A percentile compares a stretch with the other conserved stretches of the same genome.
Conservation (phyloP, 2,797 vertebrate species). For the Lagodon rhomboides region DNA sequence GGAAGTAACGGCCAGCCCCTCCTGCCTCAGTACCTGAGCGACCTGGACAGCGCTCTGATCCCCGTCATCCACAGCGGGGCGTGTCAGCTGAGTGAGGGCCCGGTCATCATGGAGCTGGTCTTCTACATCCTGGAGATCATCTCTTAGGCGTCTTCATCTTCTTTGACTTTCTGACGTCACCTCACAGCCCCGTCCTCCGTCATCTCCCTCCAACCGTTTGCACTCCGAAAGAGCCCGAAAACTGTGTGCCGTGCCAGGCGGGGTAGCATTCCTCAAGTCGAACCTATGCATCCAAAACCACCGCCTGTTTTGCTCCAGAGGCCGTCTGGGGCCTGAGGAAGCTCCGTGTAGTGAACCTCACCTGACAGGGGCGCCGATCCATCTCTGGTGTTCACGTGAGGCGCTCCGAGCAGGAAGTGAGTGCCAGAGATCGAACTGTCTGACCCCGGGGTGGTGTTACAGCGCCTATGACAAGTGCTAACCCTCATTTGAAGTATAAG, state of each 20-base stretch:
- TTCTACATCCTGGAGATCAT: conserved; percentile 99
- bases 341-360: conserved; percentile 20
- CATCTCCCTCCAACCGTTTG: conserved; percentile 56
- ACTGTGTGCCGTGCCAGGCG: conserved; percentile 73
- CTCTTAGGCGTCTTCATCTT: conserved; percentile 83
- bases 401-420: conserved; percentile 22
- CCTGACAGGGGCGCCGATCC: conserved; percentile 1
- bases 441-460: conserved; percentile 14
- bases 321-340: conserved; percentile 42
- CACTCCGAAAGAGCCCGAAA: conserved; percentile 78
- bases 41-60: conserved; percentile 97
- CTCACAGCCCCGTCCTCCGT: conserved; percentile 25
- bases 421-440: background rate
- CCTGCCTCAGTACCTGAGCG: conserved; percentile 95
- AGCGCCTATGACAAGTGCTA: background rate
- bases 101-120: conserved; percentile 97
- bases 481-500: background rate
- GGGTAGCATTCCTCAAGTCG: conserved; percentile 74
- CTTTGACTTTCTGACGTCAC: conserved; percentile 15
- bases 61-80: conserved; percentile 97
- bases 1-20: conserved; percentile 97
- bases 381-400: background rate
- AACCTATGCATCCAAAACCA: conserved; percentile 82
- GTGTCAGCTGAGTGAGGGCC: conserved; percentile 96
- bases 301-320: conserved; percentile 52